Evolutionary conservation across 2,797 vertebrate genomes (phyloP).

Genomic region (Basileuterus tristriatus): DNA sequence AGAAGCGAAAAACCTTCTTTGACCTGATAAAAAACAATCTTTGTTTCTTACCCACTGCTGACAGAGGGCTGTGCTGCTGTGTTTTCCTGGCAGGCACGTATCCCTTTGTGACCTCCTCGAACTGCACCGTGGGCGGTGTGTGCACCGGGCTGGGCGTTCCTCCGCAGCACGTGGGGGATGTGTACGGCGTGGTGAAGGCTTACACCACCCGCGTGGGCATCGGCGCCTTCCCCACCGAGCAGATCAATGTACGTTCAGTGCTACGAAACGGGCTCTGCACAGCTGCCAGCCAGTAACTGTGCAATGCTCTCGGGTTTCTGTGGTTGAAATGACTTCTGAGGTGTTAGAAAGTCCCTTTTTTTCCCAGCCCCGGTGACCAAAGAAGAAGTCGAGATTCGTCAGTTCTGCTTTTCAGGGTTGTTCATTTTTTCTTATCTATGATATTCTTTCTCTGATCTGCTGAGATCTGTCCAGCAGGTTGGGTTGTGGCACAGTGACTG

Average conservation of each 20-base stretch:
- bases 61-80: background rate
- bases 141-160: slow-evolving; percentile 96
- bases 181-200: slow-evolving; percentile 94
- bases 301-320: background rate
- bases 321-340: background rate
- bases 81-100: slow-evolving; percentile 86
- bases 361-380: background rate
- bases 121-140: slow-evolving; percentile 95
- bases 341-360: background rate
- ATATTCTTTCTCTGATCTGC: too few species aligned
- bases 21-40: background rate
- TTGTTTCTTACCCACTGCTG: background rate
- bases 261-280: rapidly evolving
- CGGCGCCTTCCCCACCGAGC: slow-evolving; percentile 96
- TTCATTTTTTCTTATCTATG: too few species aligned
- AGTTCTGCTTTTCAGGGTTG: too few species aligned
- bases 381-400: too few species aligned
- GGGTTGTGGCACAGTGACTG: too few species aligned
- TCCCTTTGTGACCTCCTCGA: slow-evolving; percentile 98
- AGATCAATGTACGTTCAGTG: slow-evolving; percentile 88
- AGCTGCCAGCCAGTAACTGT: background rate
- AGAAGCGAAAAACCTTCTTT: background rate
- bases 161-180: slow-evolving; percentile 91
- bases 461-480: too few species aligned
- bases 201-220: slow-evolving; percentile 97